Conservation (phyloP, 2,888 invertebrate species). For the Spisula subtruncata region DNA sequence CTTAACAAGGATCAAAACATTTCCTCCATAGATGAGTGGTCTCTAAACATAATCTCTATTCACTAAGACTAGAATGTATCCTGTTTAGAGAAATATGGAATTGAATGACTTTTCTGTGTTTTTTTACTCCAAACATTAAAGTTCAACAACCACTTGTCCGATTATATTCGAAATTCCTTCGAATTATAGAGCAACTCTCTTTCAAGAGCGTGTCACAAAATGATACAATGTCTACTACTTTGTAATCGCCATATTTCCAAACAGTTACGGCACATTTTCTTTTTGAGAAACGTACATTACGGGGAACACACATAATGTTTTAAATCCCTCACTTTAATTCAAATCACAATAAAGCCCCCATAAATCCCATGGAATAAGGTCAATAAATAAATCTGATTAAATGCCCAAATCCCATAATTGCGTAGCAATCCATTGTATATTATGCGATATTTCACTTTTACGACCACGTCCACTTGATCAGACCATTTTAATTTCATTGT, state of each 20-base stretch:
- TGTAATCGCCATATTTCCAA: too few relatives aligned
- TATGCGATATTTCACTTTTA: conserved; percentile 1
- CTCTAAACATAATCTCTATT: too few relatives aligned
- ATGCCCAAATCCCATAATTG: conserved; percentile 17
- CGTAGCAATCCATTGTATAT: neutral
- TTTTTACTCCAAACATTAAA: neutral
- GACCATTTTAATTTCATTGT: conserved; percentile 26
- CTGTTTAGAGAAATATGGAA: too few relatives aligned
- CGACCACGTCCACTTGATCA: conserved; percentile 7
- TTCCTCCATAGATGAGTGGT: too few relatives aligned
- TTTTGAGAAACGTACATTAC: neutral
- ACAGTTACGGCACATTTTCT: neutral
- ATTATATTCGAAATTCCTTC: neutral
- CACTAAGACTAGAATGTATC: too few relatives aligned
- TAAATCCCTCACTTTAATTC: neutral
- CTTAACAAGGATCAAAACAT: too few relatives aligned
- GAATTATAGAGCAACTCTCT: too few relatives aligned
- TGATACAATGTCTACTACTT: neutral
- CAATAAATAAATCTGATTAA: conserved; percentile 5
- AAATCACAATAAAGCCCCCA: neutral
- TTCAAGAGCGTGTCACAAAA: too few relatives aligned
- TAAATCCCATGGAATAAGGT: neutral
- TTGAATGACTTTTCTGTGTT: too few relatives aligned
- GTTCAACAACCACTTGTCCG: neutral
- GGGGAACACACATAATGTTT: neutral